Evolutionary conservation across 2,113 vertebrate genomes (phyloP), one percentile per base, ranked within the genome.

Genomic region (Periophthalmodon schlosseri): DNA sequence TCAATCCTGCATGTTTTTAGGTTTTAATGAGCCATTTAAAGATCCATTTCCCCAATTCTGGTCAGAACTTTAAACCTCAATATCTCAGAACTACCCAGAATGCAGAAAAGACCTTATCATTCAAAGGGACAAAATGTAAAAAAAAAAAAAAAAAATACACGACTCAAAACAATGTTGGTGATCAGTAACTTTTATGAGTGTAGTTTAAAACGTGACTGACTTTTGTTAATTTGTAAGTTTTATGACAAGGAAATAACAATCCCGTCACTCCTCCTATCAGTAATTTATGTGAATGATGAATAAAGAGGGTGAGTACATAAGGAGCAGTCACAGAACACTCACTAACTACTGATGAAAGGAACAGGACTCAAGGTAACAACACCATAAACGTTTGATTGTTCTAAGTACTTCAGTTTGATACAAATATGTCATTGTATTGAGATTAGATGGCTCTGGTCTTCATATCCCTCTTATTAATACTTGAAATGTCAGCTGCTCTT

Each of bases 361-460:
- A 61, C 63, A 68, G 7, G 10, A 33, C 21, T 36, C 18, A 47
- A 75, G 72, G 72, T 61, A 50, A 74, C 68, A 50, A 20, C 33
- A 65, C 20, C 2, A n/a, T 11, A 36, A 65, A 44, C 11, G 18
- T n/a, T 0, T 7, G 16, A 11, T 21, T 57, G 11, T 23, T 18
- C 18, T 66, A 49, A 24, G 52, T 14, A 2, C 18, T 36, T 33
- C 33, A 39, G 20, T 7, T 3, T 21, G 20, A 39, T 6, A 39
- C 52, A 61, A 3, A 50, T 8, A 5, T 33, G 69, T 1, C 34
- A 34, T 47, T 68, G 67, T 15, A 60, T n/a, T 71, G 49, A 77
- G 21, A 71, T 77, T 13, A 86, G 84, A 88, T 88, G 87, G 5
- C 13, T 33, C 16, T 54, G 9, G 5, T 83, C 63, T 39, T 20